Conservation (phyloP, 2,888 invertebrate species). For the Hypena proboscidalis region DNA sequence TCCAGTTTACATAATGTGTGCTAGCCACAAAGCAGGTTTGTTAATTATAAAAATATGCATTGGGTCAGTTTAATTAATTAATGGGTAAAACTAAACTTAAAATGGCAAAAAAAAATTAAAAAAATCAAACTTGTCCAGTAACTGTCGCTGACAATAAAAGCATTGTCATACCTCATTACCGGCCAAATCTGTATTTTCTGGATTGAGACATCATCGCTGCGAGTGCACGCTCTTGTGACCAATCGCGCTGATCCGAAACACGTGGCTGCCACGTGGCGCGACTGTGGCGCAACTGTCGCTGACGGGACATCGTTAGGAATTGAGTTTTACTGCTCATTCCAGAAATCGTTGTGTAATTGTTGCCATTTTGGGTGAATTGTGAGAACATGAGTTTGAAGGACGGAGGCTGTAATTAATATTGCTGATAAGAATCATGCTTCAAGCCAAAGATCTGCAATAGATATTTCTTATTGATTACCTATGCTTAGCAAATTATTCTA, state of each 20-base stretch:
- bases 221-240: conserved; percentile 31
- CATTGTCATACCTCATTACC: conserved; percentile 75
- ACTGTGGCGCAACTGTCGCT: conserved; percentile 56
- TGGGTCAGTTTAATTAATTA: too few species aligned
- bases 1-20: too few species aligned
- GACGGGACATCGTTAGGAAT: conserved; percentile 26
- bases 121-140: conserved; percentile 14
- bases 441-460: too few species aligned
- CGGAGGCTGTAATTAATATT: conserved; percentile 4
- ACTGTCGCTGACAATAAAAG: conserved; percentile 52
- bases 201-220: conserved; percentile 64
- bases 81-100: too few species aligned
- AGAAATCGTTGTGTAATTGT: conserved; percentile 39
- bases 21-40: too few species aligned
- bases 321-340: conserved; percentile 41
- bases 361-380: conserved; percentile 25
- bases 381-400: conserved; percentile 10
- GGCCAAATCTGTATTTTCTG: conserved; percentile 67
- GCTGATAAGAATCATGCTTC: too few species aligned
- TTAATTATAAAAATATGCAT: too few species aligned
- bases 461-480: too few species aligned
- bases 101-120: neutral
- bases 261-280: conserved; percentile 63
- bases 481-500: too few species aligned
- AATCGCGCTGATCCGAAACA: conserved; percentile 42